These are phyloP conservation scores for Nothoprocta perdicaria DNA, from an alignment of 2,113 vertebrate species.

Conservation along the genomic window DNA sequence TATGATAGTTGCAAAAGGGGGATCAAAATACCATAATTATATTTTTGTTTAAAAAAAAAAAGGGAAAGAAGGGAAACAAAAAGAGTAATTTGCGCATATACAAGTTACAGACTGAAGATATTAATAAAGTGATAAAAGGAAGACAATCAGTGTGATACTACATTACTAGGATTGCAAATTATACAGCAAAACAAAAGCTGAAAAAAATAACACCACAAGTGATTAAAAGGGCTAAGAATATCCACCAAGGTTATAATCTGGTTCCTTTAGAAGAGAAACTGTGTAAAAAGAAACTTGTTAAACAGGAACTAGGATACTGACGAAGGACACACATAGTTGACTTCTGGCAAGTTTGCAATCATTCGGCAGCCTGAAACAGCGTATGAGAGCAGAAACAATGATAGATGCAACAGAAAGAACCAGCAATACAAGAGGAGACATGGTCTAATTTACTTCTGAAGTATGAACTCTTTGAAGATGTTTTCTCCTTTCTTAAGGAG, in stretches of 20 bases:
- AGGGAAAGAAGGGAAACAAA: not conserved
- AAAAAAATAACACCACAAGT: not conserved
- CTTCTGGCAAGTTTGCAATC: not conserved
- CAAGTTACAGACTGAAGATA: not conserved
- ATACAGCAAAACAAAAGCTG: not conserved
- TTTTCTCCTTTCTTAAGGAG: not conserved
- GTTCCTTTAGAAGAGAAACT: not conserved
- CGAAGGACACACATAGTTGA: not conserved
- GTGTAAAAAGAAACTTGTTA: not conserved
- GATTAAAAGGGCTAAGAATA: not conserved
- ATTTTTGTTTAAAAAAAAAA: not conserved
- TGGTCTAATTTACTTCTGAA: not conserved
- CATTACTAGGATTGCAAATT: not conserved
- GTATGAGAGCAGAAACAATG: not conserved
- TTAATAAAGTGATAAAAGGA: not conserved
- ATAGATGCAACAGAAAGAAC: not conserved
- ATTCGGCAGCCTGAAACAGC: not conserved
- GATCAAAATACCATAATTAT: not conserved
- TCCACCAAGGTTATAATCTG: not conserved
- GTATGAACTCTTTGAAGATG: not conserved
- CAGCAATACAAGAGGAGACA: not conserved
- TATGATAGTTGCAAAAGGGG: not conserved
- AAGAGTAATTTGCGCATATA: not conserved
- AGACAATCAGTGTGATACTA: not conserved
- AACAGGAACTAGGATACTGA: not conserved